Evolutionary conservation across 2,113 vertebrate species (phyloP), one percentile per base, ranked within the genome.

Genomic region (Chionodraco myersi): DNA sequence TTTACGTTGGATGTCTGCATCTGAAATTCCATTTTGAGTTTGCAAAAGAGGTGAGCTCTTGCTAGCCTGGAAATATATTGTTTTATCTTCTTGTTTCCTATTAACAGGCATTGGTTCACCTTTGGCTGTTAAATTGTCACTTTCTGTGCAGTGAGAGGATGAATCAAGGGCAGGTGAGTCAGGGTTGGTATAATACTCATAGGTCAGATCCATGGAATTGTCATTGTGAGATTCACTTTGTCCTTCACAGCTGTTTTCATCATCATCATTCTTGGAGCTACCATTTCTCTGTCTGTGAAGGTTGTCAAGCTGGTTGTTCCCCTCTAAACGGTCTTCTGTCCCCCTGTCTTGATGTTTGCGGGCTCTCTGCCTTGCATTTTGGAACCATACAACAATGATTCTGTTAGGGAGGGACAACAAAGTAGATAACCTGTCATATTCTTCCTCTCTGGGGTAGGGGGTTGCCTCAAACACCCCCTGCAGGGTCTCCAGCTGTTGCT

Each of bases 361-460:
- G 18, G 98, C 98, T 91, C 99, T 98, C 81, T 99, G 98, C 59
- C 98, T 96, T 36, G 98, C 96, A 48, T 99, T 99, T 91, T 99
- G 98, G 86, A 99, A 99, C 98, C 98, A 99, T 4, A 99, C 98
- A 80, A 99, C 97, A 68, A 99, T 99, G 18, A 99, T 95, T 58
- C 98, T 95, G 0, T 97, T 98, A 15, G 97, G 95, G 59, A 99
- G 96, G 82, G 96, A 96, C 80, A 99, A 90, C 77, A 97, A 87
- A 79, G 96, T 96, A 16, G 98, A 99, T 62, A 99, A 93, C 86
- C 97, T 96, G 82, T 99, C 98, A 88, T 99, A 98, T 90, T 99
- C 98, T 75, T 99, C 98, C 34, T 99, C 98, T 93, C 98, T 98
- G 47, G 98, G 98, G 82, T 99, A 99, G 65, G 98, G 98, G 57